phyloP scores from a whole-genome alignment of 1,140 invertebrate genomes.

The Telenomus remus region DNA sequence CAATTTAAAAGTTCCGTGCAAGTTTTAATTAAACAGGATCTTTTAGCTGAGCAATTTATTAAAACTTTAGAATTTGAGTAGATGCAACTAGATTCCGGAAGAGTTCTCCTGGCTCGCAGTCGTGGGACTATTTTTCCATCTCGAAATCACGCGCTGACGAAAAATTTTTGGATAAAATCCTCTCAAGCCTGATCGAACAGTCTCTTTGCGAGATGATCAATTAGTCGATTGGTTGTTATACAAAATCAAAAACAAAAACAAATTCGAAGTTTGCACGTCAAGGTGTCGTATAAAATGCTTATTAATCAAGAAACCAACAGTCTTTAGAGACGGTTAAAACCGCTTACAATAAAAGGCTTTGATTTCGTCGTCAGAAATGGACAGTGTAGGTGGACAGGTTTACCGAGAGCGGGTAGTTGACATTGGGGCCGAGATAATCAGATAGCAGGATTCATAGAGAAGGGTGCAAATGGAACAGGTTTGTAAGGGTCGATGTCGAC shows the following conservation, averaged over 20 bases:
- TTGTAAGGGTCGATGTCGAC: slow-evolving; percentile 52
- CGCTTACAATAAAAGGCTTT: slow-evolving; percentile 27
- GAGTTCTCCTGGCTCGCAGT: slow-evolving; percentile 37
- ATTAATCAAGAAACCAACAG: slow-evolving; percentile 11
- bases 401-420: slow-evolving; percentile 8
- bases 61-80: slow-evolving; percentile 57
- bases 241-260: slow-evolving; percentile 15
- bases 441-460: slow-evolving; percentile 25
- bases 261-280: neutral
- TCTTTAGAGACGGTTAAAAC: neutral
- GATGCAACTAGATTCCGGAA: slow-evolving; percentile 56
- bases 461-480: slow-evolving; percentile 40
- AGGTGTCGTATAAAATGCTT: neutral
- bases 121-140: slow-evolving; percentile 12
- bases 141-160: slow-evolving; percentile 38
- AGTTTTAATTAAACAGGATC: slow-evolving; percentile 61
- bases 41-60: slow-evolving; percentile 57
- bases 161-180: slow-evolving; percentile 16
- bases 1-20: slow-evolving; percentile 58
- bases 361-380: slow-evolving; percentile 8
- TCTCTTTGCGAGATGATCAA: too few species aligned
- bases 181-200: too few species aligned
- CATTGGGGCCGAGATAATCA: neutral
- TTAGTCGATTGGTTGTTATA: too few species aligned
- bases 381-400: neutral